A percentile compares a stretch with the other conserved stretches of the same genome.
phyloP scores from a whole-genome alignment of 2,797 vertebrate genomes.

The Borostomias antarcticus region DNA sequence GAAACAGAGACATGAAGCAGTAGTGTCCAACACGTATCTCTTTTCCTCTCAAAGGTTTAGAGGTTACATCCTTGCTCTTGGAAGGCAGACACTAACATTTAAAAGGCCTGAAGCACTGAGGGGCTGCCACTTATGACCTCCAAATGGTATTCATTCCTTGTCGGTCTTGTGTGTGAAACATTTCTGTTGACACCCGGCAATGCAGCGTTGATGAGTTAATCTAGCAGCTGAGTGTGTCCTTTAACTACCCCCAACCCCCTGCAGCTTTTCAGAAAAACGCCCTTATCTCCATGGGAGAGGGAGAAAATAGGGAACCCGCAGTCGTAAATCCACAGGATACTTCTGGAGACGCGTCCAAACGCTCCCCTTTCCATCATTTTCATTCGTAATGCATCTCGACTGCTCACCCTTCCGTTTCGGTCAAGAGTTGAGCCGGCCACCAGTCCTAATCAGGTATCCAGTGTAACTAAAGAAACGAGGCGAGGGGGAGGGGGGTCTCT shows the following conservation, averaged over 20 bases:
- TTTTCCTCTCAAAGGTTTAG: slow-evolving; percentile 66
- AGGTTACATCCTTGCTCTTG: slow-evolving; percentile 75
- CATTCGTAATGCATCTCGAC: slow-evolving; percentile 6
- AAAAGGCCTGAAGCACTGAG: slow-evolving; percentile 72
- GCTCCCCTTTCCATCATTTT: slow-evolving; percentile 35
- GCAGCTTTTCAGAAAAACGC: slow-evolving; percentile 62
- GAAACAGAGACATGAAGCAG: slow-evolving; percentile 48
- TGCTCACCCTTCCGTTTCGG: slow-evolving; percentile 11
- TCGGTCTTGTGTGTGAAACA: slow-evolving; percentile 81
- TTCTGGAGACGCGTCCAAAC: slow-evolving; percentile 38
- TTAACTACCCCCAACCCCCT: slow-evolving; percentile 62
- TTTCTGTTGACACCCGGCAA: slow-evolving; percentile 86
- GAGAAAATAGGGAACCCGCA: slow-evolving; percentile 39
- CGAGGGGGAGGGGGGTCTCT: slow-evolving; percentile 32
- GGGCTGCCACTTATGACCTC: slow-evolving; percentile 77
- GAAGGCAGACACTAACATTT: slow-evolving; percentile 82
- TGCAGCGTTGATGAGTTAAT: slow-evolving; percentile 86
- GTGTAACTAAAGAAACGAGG: slow-evolving; percentile 41
- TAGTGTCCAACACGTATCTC: slow-evolving; percentile 51
- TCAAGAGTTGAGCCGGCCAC: slow-evolving; percentile 27
- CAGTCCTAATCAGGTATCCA: slow-evolving; percentile 40
- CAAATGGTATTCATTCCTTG: slow-evolving; percentile 84
- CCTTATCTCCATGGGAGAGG: slow-evolving; percentile 62
- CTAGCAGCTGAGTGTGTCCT: slow-evolving; percentile 85
- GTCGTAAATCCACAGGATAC: slow-evolving; percentile 64